A percentile compares a stretch with the other conserved stretches of the same genome.
Evolutionary conservation across 1,140 invertebrate genomes (phyloP).

Genomic region (Drosophila melanica): DNA sequence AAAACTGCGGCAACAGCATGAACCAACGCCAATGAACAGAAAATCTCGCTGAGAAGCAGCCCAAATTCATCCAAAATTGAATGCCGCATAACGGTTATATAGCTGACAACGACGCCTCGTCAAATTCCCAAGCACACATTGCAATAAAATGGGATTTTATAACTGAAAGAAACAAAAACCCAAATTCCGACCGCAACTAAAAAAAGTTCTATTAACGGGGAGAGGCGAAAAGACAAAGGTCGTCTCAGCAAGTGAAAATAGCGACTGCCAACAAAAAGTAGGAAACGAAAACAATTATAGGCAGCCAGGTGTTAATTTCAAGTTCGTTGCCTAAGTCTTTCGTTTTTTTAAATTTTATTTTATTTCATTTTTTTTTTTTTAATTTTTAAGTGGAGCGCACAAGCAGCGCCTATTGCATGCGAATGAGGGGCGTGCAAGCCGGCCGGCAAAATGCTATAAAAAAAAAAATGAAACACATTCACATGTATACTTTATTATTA

Average conservation of each 20-base stretch:
- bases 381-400: constrained; percentile 69
- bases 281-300: constrained; percentile 47
- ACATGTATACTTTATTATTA: constrained; percentile 58
- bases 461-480: constrained; percentile 40
- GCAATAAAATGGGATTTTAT: constrained; percentile 79
- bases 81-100: constrained; percentile 62
- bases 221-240: constrained; percentile 55
- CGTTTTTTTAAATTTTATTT: constrained; percentile 43
- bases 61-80: constrained; percentile 38
- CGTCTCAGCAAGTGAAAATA: constrained; percentile 79
- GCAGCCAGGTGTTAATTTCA: constrained; percentile 51
- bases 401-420: constrained; percentile 64
- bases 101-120: constrained; percentile 34
- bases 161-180: constrained; percentile 48
- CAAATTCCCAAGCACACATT: constrained; percentile 60
- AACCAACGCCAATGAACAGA: neutral
- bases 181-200: constrained; percentile 48
- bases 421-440: constrained; percentile 76
- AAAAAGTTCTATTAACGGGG: constrained; percentile 19
- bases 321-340: constrained; percentile 80
- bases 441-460: constrained; percentile 54
- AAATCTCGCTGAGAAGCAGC: constrained; percentile 24
- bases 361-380: constrained; percentile 1
- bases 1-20: constrained; percentile 37
- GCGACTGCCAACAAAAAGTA: constrained; percentile 42